Percentiles rank a stretch among this genome's conserved stretches.
Conservation (phyloP, 2,113 vertebrate genomes). For the Notarius quadriscutis region DNA sequence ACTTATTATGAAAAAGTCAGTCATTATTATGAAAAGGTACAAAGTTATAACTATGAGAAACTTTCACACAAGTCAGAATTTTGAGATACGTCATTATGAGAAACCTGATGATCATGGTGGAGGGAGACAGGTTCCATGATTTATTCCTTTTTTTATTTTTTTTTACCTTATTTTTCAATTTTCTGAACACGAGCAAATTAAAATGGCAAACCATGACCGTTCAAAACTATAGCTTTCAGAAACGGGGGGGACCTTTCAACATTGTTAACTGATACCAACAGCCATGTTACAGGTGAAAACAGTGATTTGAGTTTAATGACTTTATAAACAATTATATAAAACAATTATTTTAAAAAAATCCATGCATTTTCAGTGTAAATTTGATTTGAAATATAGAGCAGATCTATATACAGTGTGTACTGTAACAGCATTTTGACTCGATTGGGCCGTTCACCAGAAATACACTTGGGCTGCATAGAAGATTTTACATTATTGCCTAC, state of each 20-base stretch:
- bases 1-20: too few relatives aligned
- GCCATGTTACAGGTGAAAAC: constrained; percentile 65
- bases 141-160: too few relatives aligned
- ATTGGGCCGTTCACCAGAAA: constrained; percentile 83
- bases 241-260: not conserved
- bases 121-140: too few relatives aligned
- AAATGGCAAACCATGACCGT: not conserved
- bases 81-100: too few relatives aligned
- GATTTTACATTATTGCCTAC: constrained; percentile 95
- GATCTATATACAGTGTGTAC: constrained; percentile 92
- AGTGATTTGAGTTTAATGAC: constrained; percentile 80
- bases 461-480: constrained; percentile 97
- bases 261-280: constrained; percentile 35
- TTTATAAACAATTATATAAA: constrained; percentile 84
- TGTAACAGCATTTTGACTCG: constrained; percentile 91
- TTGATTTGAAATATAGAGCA: constrained; percentile 95
- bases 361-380: constrained; percentile 88
- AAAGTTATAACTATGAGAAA: too few relatives aligned
- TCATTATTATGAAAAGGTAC: too few relatives aligned
- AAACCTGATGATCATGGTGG: too few relatives aligned
- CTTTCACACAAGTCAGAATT: too few relatives aligned
- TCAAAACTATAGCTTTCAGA: not conserved
- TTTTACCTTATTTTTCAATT: too few relatives aligned
- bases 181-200: not conserved
- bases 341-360: constrained; percentile 78